phyloP scores from a whole-genome alignment of 35 echinoderm and acorn worm genomes.

The Apostichopus californicus region DNA sequence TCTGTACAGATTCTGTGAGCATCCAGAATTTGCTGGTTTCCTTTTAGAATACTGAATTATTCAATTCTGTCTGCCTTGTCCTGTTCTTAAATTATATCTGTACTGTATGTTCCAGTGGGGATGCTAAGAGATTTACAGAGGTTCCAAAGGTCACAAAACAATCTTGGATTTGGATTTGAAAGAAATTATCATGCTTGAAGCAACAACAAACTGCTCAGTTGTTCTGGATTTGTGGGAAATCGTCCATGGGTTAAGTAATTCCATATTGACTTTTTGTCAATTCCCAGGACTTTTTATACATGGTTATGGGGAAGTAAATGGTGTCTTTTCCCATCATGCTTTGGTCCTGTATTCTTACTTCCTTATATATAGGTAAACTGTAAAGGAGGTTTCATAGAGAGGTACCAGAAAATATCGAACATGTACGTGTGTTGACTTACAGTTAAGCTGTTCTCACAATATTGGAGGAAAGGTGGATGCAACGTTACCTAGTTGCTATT shows the following conservation, averaged over 20 bases:
- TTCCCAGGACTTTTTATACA: background rate
- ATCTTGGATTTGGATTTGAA: background rate
- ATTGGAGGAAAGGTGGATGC: no score
- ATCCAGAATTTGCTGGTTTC: background rate
- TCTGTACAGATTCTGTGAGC: background rate
- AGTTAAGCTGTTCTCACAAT: no score
- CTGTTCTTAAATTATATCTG: background rate
- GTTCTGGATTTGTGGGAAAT: slow-evolving; percentile 17
- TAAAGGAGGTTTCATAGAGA: no score
- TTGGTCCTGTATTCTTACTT: background rate
- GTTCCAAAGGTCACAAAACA: background rate
- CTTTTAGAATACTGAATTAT: background rate
- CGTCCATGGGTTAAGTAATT: background rate
- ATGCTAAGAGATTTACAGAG: background rate
- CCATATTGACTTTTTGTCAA: slow-evolving; percentile 10
- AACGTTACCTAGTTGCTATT: no score
- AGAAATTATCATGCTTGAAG: background rate
- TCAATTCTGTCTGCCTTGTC: background rate
- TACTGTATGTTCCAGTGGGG: background rate
- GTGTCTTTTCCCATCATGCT: background rate
- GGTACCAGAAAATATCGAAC: no score
- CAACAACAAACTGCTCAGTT: background rate
- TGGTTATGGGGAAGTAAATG: background rate
- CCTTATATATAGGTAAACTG: no score
- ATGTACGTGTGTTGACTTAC: no score